These are phyloP conservation scores for Drosophila imparisetae DNA, from an alignment of 2,888 invertebrate genomes.

Conservation along the genomic window DNA sequence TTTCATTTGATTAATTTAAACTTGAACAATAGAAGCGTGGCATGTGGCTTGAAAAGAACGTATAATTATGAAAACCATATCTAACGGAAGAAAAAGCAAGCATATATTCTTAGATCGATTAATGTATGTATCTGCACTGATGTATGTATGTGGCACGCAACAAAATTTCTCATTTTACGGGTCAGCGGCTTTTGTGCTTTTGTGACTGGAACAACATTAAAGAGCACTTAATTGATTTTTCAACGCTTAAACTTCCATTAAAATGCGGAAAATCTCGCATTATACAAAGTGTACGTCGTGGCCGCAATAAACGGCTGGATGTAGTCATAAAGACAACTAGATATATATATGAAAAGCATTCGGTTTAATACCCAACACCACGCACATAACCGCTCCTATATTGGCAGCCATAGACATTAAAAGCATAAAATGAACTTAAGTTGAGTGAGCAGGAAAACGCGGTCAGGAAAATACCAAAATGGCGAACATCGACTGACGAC, in stretches of 20 bases:
- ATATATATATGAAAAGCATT: conserved; percentile 35
- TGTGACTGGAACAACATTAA: conserved; percentile 41
- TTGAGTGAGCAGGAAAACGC: conserved; percentile 31
- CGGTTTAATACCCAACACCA: conserved; percentile 26
- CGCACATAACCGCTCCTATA: conserved; percentile 12
- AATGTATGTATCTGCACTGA: background rate
- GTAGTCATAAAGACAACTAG: conserved; percentile 25
- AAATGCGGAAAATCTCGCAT: conserved; percentile 55
- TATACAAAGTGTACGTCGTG: conserved; percentile 47
- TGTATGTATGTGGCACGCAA: background rate
- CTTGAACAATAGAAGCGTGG: background rate
- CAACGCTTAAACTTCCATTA: conserved; percentile 60
- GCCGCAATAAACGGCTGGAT: conserved; percentile 1
- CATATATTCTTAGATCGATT: background rate
- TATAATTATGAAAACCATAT: background rate
- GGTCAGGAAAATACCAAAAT: conserved; percentile 33
- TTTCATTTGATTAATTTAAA: background rate
- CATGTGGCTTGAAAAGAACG: background rate
- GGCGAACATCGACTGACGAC: conserved; percentile 39
- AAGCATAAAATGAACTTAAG: conserved; percentile 50
- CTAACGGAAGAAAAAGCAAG: too few species aligned
- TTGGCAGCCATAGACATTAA: conserved; percentile 41
- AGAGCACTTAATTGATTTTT: conserved; percentile 60
- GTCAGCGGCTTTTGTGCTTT: background rate
- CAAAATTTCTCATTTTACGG: conserved; percentile 7